Base-by-base conservation (phyloP, 1,140 invertebrate genomes). In the fruit fly (Drosophila melanogaster) region DNA sequence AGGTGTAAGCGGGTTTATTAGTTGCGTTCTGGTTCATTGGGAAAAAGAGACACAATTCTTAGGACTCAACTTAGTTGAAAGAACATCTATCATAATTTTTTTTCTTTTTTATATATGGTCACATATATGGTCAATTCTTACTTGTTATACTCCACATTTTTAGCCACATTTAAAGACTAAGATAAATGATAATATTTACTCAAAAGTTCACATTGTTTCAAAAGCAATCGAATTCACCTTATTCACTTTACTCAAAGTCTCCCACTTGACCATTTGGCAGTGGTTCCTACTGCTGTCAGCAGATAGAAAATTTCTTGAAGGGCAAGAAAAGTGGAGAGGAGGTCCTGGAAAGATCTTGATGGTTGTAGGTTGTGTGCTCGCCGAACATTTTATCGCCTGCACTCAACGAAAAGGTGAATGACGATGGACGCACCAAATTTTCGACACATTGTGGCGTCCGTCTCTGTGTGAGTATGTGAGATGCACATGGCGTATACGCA, bases 401-500 rank as follows among this genome's bases (percentile, higher is more conserved):
- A 70, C 50, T 70, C 26, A 62, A 56, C 72, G 49, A 33, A 65
- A 66, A 77, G 59, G 57, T 55, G 43, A 56, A 47, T 33, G 51
- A 53, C 65, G 72, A 50, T 74, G 73, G 62, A 72, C 56, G 61
- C 59, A 62, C 54, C 60, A 77, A 62, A 70, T 62, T 81, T 81
- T 73, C 51, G 53, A 86, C 73, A 70, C 81, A 66, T 62, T 70
- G 66, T 70, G 66, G 66, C 66, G 56, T 35, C 51, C 38, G 53
- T 65, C 60, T 17, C 26, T 26, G 24, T 47, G 19, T 37, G 43
- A 10, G 62, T 77, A 69, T 47, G 60, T 35, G 43, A 35, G 44
- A 22, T 53, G 38, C 35, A 67, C 64, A 58, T 73, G 69, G 75
- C 79, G 79, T 83, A 83, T 83, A 79, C 79, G 69, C 79, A 83